A percentile compares a stretch with the other conserved stretches of the same genome.
Evolutionary conservation across 2,113 vertebrate species (phyloP).

Genomic region (Echinops telfairi): DNA sequence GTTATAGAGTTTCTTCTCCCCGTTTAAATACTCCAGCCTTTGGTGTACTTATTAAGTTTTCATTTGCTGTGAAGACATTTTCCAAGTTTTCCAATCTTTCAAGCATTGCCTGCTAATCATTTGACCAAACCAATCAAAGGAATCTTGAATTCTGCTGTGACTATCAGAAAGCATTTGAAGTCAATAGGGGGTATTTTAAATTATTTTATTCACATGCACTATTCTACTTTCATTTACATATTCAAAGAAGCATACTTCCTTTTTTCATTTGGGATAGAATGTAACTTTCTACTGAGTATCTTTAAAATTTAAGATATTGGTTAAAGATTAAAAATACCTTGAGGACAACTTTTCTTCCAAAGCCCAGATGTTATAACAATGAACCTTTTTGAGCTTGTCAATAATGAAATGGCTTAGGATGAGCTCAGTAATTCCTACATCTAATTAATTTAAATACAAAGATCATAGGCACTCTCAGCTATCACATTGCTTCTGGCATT

Average conservation of each 20-base stretch:
- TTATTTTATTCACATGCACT: constrained; percentile 52
- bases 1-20: constrained; percentile 43
- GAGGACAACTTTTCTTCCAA: constrained; percentile 44
- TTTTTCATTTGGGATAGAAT: constrained; percentile 41
- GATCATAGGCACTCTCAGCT: neutral
- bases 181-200: constrained; percentile 54
- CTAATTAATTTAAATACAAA: constrained; percentile 20
- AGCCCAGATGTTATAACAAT: neutral
- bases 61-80: constrained; percentile 70
- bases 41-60: constrained; percentile 19
- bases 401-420: neutral
- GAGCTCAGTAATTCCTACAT: neutral
- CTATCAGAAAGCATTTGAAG: constrained; percentile 41
- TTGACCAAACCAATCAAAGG: constrained; percentile 70
- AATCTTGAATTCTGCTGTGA: constrained; percentile 40
- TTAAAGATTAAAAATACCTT: constrained; percentile 13
- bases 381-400: neutral
- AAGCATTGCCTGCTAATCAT: constrained; percentile 67
- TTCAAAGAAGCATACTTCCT: neutral
- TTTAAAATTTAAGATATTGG: constrained; percentile 55
- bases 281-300: neutral
- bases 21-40: constrained; percentile 49
- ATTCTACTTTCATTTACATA: constrained; percentile 66
- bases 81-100: constrained; percentile 66
- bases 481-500: neutral